Conservation (phyloP, 2,113 vertebrate species). For the Phaetusa simplex region DNA sequence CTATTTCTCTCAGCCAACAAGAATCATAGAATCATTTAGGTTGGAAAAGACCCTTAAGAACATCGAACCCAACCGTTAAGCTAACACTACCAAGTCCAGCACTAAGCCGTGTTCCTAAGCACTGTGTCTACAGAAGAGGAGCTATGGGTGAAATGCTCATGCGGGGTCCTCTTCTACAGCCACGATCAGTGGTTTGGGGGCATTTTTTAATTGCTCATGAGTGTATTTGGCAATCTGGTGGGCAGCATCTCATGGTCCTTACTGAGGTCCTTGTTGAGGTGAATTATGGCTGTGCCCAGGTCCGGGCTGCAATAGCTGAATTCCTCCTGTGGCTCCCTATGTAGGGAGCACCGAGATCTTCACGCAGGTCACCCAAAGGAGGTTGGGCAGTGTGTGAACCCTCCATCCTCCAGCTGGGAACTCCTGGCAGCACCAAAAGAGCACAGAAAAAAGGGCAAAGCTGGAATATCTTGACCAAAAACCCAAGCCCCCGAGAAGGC, state of each 20-base stretch:
- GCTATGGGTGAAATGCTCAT: neutral
- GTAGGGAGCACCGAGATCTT: neutral
- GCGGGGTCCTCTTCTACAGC: neutral
- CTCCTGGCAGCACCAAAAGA: neutral
- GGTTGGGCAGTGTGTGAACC: neutral
- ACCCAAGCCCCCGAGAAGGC: neutral
- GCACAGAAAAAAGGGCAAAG: neutral
- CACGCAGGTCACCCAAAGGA: rapidly evolving
- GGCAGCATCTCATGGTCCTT: neutral
- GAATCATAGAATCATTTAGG: neutral
- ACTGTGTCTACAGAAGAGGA: neutral
- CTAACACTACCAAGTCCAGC: neutral
- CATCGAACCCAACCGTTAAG: neutral
- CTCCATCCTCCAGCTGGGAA: neutral
- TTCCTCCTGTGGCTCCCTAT: neutral
- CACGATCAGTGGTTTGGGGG: neutral
- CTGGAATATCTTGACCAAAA: neutral
- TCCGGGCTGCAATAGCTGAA: rapidly evolving
- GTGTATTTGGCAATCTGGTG: neutral
- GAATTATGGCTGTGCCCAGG: neutral
- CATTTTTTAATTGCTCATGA: neutral
- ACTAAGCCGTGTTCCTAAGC: neutral
- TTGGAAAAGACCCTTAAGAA: neutral
- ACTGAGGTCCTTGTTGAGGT: neutral
- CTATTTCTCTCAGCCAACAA: neutral